Evolutionary conservation across 2,888 invertebrate species (phyloP), one percentile per base, ranked within the genome.

Genomic region (Bombylius major): DNA sequence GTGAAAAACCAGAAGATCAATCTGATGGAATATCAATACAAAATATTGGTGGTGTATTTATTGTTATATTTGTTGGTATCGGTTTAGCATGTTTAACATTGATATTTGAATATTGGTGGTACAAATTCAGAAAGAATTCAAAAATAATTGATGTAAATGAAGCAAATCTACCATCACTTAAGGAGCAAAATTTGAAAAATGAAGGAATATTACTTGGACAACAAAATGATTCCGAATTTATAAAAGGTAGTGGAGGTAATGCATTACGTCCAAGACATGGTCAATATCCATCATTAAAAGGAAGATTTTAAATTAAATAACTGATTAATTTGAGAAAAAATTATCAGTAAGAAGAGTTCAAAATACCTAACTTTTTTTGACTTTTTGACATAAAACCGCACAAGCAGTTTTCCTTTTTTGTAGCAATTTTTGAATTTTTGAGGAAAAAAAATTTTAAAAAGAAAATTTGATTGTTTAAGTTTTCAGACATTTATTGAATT

Each of bases 11-110:
- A 55, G 91, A 93, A 67, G 90, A 94, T 68, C 93, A 96, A 69
- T 90, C 90, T 5, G 97, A 96, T 69, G 98, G 98, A 51, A 98
- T 98, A 68, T 95, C 94, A 58, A 96, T 98, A 59, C 87, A 94
- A 68, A 98, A 98, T 71, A 98, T 98, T 63, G 97, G 95, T 50
- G 97, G 97, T 1, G 97, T 98, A 0, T 98, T 98, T 70, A 93
- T 98, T 54, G 95, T 98, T 0, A 96, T 98, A 61, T 91, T 96
- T 67, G 93, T 95, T 64, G 96, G 96, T 0, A 94, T 96, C 42
- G 90, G 88, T 0, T 78, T 95, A 69, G 94, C 95, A 1, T 91
- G 93, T 65, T 75, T 94, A 51, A 96, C 95, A 0, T 77, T 98
- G 46, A 88, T 87, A 0, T 87, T 94, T 59, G 98, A 98, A 70